A percentile compares a stretch with the other conserved stretches of the same genome.
Evolutionary conservation across 2,888 invertebrate species (phyloP).

Genomic region (Zygaena filipendulae): DNA sequence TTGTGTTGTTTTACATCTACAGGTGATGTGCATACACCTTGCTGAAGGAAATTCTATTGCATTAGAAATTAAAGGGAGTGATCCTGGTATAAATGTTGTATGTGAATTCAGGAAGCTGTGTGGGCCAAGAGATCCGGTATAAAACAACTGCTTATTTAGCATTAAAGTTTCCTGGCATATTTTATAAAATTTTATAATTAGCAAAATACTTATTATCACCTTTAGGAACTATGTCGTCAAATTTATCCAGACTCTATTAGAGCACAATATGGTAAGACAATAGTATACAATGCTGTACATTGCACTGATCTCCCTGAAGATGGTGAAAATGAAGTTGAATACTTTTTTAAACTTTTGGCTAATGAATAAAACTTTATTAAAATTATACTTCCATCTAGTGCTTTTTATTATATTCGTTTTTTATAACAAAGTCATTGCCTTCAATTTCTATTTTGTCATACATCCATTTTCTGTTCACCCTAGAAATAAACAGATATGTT

Average conservation of each 20-base stretch:
- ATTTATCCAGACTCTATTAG: constrained; percentile 84
- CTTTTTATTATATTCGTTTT: constrained; percentile 62
- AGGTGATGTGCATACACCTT: constrained; percentile 85
- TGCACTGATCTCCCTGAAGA: constrained; percentile 94
- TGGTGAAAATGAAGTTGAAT: constrained; percentile 81
- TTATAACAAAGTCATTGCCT: constrained; percentile 76
- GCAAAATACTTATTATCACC: too few species aligned
- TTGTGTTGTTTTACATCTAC: too few species aligned
- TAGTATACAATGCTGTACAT: constrained; percentile 87
- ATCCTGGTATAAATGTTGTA: constrained; percentile 63
- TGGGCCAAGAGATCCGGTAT: constrained; percentile 85
- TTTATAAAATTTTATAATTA: too few species aligned
- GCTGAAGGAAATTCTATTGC: constrained; percentile 88
- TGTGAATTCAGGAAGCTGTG: constrained; percentile 82
- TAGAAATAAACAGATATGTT: constrained; percentile 33
- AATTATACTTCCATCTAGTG: constrained; percentile 17
- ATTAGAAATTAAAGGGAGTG: constrained; percentile 77
- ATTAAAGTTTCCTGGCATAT: neutral
- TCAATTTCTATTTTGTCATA: constrained; percentile 84
- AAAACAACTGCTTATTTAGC: constrained; percentile 5
- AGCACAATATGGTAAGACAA: constrained; percentile 83
- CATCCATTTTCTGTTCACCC: constrained; percentile 79
- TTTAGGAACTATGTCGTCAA: constrained; percentile 62
- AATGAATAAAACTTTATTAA: constrained; percentile 22
- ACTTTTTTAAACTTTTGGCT: constrained; percentile 76